Percentiles rank a stretch among this genome's conserved stretches.
Evolutionary conservation across 2,888 invertebrate genomes (phyloP).

Genomic region (Beris morrisii): DNA sequence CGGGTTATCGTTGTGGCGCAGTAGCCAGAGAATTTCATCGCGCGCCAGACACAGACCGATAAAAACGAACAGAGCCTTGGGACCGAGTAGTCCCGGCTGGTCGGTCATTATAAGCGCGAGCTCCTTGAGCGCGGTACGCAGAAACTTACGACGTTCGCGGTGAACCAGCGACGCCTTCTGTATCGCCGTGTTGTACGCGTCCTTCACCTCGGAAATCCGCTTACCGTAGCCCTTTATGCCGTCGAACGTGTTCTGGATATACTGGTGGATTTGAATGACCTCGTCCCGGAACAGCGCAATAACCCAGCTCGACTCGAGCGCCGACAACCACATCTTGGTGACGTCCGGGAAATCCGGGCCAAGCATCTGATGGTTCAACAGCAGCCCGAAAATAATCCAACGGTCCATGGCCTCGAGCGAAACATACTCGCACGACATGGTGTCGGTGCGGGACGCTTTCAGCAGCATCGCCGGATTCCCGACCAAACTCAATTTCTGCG

Average conservation of each 20-base stretch:
- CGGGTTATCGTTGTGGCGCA: slow-evolving; percentile 95
- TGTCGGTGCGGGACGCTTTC: slow-evolving; percentile 92
- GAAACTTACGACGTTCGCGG: slow-evolving; percentile 92
- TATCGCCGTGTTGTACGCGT: slow-evolving; percentile 86
- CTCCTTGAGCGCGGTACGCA: slow-evolving; percentile 93
- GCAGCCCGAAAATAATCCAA: slow-evolving; percentile 95
- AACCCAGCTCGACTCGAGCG: slow-evolving; percentile 93
- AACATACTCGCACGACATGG: slow-evolving; percentile 96
- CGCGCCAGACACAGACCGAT: slow-evolving; percentile 94
- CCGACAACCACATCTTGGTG: slow-evolving; percentile 87
- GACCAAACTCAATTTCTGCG: slow-evolving; percentile 89
- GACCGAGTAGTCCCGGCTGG: slow-evolving; percentile 96
- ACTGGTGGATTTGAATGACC: slow-evolving; percentile 92
- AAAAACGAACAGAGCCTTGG: slow-evolving; percentile 94
- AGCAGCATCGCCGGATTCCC: slow-evolving; percentile 93
- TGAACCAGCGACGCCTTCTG: slow-evolving; percentile 91
- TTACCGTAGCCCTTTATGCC: slow-evolving; percentile 93
- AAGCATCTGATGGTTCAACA: slow-evolving; percentile 86
- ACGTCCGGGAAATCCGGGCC: slow-evolving; percentile 74
- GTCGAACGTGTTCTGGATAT: slow-evolving; percentile 91
- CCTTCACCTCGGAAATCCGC: slow-evolving; percentile 92
- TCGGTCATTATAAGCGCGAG: slow-evolving; percentile 93
- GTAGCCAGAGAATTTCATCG: slow-evolving; percentile 96
- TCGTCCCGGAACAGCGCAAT: slow-evolving; percentile 95
- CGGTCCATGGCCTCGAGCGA: slow-evolving; percentile 94